Percentiles rank a stretch among this genome's conserved stretches.
phyloP scores from a whole-genome alignment of 2,113 vertebrate genomes.

The Vireo altiloquus region DNA sequence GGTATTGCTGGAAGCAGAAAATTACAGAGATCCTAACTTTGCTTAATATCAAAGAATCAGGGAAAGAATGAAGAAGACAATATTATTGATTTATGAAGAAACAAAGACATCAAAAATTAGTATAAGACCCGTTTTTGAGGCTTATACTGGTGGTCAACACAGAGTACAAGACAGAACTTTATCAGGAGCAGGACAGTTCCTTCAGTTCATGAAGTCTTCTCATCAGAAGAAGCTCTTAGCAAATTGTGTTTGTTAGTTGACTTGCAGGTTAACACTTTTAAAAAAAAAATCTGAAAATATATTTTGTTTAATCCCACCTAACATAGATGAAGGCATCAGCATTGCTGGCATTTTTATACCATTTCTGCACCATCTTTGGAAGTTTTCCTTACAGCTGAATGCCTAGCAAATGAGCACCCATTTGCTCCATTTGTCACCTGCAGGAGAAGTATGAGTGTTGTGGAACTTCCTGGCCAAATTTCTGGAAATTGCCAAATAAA shows the following conservation, averaged over 20 bases:
- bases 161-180: background rate
- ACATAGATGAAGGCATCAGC: background rate
- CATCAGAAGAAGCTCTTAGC: background rate
- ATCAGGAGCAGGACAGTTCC: background rate
- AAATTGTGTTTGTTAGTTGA: background rate
- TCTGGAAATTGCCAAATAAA: too few species aligned
- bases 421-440: background rate
- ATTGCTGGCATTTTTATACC: background rate
- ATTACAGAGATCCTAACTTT: background rate
- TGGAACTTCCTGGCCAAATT: background rate
- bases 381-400: background rate
- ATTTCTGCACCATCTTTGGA: background rate
- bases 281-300: background rate
- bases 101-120: background rate
- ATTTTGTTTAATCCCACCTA: background rate
- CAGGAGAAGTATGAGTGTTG: background rate
- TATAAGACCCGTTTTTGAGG: background rate
- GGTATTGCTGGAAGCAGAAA: background rate
- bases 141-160: background rate
- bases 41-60: background rate
- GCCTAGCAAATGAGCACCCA: background rate
- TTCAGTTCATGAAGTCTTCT: background rate
- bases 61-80: background rate
- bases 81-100: background rate
- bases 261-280: background rate